A percentile compares a stretch with the other conserved stretches of the same genome.
These are phyloP conservation scores for Brachyopa scutellaris DNA, from an alignment of 2,888 invertebrate genomes.

Conservation along the genomic window DNA sequence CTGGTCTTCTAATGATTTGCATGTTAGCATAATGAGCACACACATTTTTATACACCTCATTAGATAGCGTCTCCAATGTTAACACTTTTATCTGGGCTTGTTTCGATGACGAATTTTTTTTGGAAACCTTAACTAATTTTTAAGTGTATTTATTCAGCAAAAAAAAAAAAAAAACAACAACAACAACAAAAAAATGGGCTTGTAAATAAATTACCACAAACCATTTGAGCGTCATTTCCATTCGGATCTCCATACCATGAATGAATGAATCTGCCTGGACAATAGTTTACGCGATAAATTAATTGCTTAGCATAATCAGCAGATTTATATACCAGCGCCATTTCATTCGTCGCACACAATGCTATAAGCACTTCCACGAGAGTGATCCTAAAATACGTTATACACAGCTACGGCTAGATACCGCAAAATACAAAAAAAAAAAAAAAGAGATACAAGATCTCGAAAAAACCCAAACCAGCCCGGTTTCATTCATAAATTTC, in stretches of 20 bases:
- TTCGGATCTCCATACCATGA: conserved; percentile 52
- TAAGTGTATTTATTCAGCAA: too few species aligned
- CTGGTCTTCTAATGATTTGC: neutral
- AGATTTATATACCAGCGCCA: conserved; percentile 65
- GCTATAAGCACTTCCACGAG: neutral
- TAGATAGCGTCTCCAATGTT: neutral
- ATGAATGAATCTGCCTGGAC: conserved; percentile 54
- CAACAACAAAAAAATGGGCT: conserved; percentile 4
- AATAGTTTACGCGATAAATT: conserved; percentile 50
- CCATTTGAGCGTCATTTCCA: conserved; percentile 30
- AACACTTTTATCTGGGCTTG: neutral
- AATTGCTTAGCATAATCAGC: conserved; percentile 61
- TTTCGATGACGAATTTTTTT: conserved; percentile 22
- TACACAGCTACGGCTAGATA: neutral
- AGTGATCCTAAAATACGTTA: conserved; percentile 27
- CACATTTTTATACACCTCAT: conserved; percentile 3
- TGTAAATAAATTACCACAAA: conserved; percentile 33
- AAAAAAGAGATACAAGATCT: neutral
- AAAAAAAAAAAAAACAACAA: neutral
- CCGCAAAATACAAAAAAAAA: conserved; percentile 3
- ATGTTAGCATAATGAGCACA: neutral
- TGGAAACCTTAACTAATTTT: conserved; percentile 19
- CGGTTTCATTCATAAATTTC: conserved; percentile 69
- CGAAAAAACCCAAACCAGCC: conserved; percentile 40
- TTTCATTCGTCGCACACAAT: conserved; percentile 46